Evolutionary conservation across 23 tunicate genomes (phyloP), one percentile per base, ranked within the genome.

Genomic region (Phallusia fumigata): DNA sequence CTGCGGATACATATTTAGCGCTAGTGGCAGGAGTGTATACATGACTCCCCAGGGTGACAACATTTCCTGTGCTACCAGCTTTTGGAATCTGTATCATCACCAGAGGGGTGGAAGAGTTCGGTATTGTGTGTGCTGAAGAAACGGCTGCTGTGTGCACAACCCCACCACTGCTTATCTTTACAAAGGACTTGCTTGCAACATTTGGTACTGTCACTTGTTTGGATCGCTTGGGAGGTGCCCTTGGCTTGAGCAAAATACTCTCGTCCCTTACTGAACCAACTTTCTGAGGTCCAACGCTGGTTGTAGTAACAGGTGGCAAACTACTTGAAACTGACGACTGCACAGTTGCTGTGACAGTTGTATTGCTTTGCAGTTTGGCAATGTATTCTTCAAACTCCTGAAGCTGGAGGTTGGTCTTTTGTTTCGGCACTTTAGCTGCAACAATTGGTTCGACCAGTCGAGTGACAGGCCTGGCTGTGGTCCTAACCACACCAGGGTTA

Each of bases 381-480:
- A 92, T 33, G 65, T 92, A 92, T 19, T 92, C 85, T 36, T 92
- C 73, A 47, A 92, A 92, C 31, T 84, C 88, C 34, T 83, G 91
- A n/a, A 92, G 80, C 79, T 83, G 83, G 53, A 88, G 50, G 30
- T 82, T 53, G 10, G 75, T 79, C 53, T 88, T 83, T 64, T 36
- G 65, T 36, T 87, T 87, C 26, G 78, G 85, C 2, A 33, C 53
- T 64, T 87, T 81, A 18, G 83, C 86, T 19, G 84, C 85, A 32
- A 83, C 69, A 19, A 87, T 52, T 31, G 91, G 91, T 24, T 81
- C 85, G 0, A 76, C 35, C 33, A 86, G 80, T 1, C 53, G 87
- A 0, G 83, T 31, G 0, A 36, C 49, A 58, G 69, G 69, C 13
- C 69, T 22, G 28, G 69, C 28, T 58, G 69, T 58, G 8, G 69